Conservation (phyloP, 2,888 invertebrate species). For the Thumatha senex region DNA sequence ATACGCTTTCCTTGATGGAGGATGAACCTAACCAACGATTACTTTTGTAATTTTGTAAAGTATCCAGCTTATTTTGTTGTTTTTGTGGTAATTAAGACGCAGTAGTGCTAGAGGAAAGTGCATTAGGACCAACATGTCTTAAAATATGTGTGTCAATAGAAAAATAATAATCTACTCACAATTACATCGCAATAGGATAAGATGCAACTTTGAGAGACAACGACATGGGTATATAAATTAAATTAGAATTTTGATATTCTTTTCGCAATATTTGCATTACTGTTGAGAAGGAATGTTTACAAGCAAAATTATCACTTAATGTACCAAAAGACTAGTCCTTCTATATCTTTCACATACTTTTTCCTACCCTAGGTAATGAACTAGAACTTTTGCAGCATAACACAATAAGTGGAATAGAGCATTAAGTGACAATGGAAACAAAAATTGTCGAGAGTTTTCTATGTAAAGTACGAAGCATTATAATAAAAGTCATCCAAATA, state of each 20-base stretch:
- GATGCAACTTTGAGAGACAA: conserved; percentile 69
- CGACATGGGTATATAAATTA: conserved; percentile 61
- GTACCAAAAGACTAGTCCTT: conserved; percentile 19
- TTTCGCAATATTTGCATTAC: conserved; percentile 57
- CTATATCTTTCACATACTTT: conserved; percentile 17
- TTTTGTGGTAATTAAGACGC: conserved; percentile 55
- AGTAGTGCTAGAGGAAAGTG: conserved; percentile 58
- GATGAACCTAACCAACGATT: conserved; percentile 62
- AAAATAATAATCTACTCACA: conserved; percentile 50
- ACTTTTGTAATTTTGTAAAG: conserved; percentile 69
- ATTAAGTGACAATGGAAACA: conserved; percentile 17
- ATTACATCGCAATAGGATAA: conserved; percentile 70
- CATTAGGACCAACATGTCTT: conserved; percentile 67
- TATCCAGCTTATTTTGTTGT: conserved; percentile 61
- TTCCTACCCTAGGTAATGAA: background rate
- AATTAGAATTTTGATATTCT: conserved; percentile 51
- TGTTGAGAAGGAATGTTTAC: conserved; percentile 36
- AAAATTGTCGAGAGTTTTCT: conserved; percentile 20
- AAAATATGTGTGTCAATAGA: conserved; percentile 69
- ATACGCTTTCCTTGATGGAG: conserved; percentile 65
- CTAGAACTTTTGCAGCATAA: background rate
- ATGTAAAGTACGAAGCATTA: conserved; percentile 19
- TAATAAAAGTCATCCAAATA: conserved; percentile 27
- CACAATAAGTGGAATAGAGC: conserved; percentile 7
- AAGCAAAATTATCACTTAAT: conserved; percentile 25